Percentiles rank a stretch among this genome's conserved stretches.
These are phyloP conservation scores for Onchidella celtica DNA, from an alignment of 2,888 invertebrate species.

Conservation along the genomic window DNA sequence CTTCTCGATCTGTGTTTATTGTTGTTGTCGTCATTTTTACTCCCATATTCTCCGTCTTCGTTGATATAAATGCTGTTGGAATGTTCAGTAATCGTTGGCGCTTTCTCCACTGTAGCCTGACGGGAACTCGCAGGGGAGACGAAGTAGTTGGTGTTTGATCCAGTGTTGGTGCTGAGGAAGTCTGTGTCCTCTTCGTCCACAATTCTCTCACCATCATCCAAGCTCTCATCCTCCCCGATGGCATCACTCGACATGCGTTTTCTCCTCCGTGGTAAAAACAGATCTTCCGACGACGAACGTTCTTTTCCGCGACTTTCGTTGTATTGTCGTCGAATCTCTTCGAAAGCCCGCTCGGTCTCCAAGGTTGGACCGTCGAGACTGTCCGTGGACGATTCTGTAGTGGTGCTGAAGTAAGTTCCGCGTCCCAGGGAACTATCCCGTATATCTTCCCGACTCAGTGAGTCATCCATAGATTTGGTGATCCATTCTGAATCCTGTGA, in stretches of 20 bases:
- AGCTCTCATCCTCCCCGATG: background rate
- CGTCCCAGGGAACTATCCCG: slow-evolving; percentile 27
- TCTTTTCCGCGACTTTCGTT: slow-evolving; percentile 48
- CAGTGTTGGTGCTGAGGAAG: background rate
- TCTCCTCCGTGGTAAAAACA: slow-evolving; percentile 17
- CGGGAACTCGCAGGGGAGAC: slow-evolving; percentile 54
- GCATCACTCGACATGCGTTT: slow-evolving; percentile 18
- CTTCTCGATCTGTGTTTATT: background rate
- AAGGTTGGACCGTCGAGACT: slow-evolving; percentile 48
- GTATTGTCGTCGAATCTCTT: slow-evolving; percentile 58
- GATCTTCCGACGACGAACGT: slow-evolving; percentile 31
- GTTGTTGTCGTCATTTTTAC: background rate
- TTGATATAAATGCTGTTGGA: background rate
- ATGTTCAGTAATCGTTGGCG: slow-evolving; percentile 15
- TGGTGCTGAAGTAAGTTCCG: slow-evolving; percentile 57
- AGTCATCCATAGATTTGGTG: slow-evolving; percentile 40
- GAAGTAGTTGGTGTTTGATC: slow-evolving; percentile 63
- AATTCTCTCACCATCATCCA: slow-evolving; percentile 52
- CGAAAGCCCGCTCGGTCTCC: slow-evolving; percentile 46
- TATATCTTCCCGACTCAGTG: slow-evolving; percentile 12
- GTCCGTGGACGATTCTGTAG: slow-evolving; percentile 58
- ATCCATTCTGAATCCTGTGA: slow-evolving; percentile 17
- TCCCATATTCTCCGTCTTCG: background rate
- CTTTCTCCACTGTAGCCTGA: slow-evolving; percentile 54
- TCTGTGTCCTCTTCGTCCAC: slow-evolving; percentile 31